Evolutionary conservation across 2,888 invertebrate genomes (phyloP).

Genomic region (Calliopum simillimum): DNA sequence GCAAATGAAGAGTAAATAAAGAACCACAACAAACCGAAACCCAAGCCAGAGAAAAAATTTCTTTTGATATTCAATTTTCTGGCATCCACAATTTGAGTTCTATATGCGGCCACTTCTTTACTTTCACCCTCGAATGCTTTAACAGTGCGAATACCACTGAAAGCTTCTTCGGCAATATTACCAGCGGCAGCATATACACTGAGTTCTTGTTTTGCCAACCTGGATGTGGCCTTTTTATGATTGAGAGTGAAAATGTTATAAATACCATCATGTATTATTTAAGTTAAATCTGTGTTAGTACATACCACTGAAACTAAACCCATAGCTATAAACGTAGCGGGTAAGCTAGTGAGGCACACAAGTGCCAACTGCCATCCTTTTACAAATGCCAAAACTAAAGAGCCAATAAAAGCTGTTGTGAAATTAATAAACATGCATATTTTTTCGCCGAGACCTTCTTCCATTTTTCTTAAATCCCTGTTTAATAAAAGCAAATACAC

Average conservation of each 20-base stretch:
- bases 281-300: slow-evolving; percentile 31
- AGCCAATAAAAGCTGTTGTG: slow-evolving; percentile 76
- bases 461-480: slow-evolving; percentile 80
- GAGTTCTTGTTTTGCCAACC: slow-evolving; percentile 75
- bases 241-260: too few relatives aligned
- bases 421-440: slow-evolving; percentile 79
- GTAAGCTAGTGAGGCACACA: slow-evolving; percentile 79
- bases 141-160: slow-evolving; percentile 80
- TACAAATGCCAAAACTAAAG: slow-evolving; percentile 77
- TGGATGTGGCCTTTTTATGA: slow-evolving; percentile 72
- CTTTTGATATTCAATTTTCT: slow-evolving; percentile 77
- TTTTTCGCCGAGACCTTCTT: slow-evolving; percentile 88
- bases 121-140: slow-evolving; percentile 81
- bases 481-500: slow-evolving; percentile 35
- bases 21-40: slow-evolving; percentile 80
- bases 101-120: slow-evolving; percentile 78
- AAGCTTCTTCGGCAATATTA: slow-evolving; percentile 81
- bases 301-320: slow-evolving; percentile 74
- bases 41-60: slow-evolving; percentile 76
- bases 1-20: slow-evolving; percentile 83
- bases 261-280: too few relatives aligned
- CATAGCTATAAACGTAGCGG: slow-evolving; percentile 75
- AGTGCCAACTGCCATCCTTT: slow-evolving; percentile 87
- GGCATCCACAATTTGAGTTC: slow-evolving; percentile 72
- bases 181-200: slow-evolving; percentile 82